These are phyloP conservation scores for Acomys russatus DNA, from an alignment of 2,797 vertebrate species.

Conservation along the genomic window DNA sequence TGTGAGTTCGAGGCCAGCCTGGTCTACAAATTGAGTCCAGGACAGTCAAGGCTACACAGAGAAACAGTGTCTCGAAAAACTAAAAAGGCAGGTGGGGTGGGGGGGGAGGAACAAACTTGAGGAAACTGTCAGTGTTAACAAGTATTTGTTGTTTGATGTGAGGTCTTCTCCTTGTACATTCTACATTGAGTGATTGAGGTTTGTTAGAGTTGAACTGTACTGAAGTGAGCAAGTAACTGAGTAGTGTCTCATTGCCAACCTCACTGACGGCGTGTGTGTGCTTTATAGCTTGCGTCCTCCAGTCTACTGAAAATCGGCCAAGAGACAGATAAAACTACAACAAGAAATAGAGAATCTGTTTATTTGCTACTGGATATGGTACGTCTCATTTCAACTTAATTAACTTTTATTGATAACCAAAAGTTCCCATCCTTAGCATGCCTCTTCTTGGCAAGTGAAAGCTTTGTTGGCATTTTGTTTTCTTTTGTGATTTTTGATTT, in stretches of 20 bases:
- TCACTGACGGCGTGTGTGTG: slow-evolving; percentile 42
- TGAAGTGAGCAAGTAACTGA: slow-evolving; percentile 45
- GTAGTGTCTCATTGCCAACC: slow-evolving; percentile 69
- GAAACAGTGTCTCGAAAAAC: too few species aligned
- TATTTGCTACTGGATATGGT: slow-evolving; percentile 99
- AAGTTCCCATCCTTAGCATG: not conserved
- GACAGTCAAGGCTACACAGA: too few species aligned
- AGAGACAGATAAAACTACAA: slow-evolving; percentile 98
- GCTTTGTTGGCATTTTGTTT: not conserved
- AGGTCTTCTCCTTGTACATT: slow-evolving; percentile 17
- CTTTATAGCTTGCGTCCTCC: slow-evolving; percentile 95
- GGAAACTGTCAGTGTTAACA: slow-evolving; percentile 17
- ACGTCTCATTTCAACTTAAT: slow-evolving; percentile 79
- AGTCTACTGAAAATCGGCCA: slow-evolving; percentile 99
- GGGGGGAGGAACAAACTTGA: not conserved
- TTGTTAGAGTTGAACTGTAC: slow-evolving; percentile 47
- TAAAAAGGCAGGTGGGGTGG: too few species aligned
- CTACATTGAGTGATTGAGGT: slow-evolving; percentile 46
- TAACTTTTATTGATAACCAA: slow-evolving; percentile 15
- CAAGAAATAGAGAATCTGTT: slow-evolving; percentile 98
- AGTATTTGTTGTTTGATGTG: slow-evolving; percentile 53
- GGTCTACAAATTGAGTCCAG: too few species aligned
- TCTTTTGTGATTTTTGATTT: slow-evolving; percentile 53
- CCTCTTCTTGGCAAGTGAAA: not conserved
- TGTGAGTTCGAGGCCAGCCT: too few species aligned